A percentile compares a stretch with the other conserved stretches of the same genome.
Conservation (phyloP, 2,113 vertebrate species). For the Eublepharis macularius region DNA sequence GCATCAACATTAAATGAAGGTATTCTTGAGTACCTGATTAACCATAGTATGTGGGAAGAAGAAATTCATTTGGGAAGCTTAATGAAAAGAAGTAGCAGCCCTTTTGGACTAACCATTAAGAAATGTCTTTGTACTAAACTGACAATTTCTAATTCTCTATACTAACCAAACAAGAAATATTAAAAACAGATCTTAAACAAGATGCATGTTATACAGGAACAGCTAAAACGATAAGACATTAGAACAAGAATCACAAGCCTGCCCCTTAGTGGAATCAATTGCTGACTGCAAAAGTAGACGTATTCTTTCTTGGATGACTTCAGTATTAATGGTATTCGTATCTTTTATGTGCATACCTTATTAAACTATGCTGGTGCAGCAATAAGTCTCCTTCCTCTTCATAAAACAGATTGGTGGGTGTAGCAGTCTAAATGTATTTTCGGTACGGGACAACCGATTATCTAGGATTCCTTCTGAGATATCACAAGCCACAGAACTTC, state of each 20-base stretch:
- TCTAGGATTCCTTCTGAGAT: slow-evolving; percentile 90
- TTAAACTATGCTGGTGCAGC: background rate
- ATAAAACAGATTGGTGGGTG: slow-evolving; percentile 90
- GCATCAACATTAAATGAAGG: background rate
- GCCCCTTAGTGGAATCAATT: background rate
- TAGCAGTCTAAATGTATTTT: slow-evolving; percentile 92
- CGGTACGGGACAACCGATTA: slow-evolving; percentile 91
- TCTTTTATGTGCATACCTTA: background rate
- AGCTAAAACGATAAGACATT: background rate
- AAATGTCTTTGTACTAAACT: background rate
- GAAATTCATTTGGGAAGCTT: slow-evolving; percentile 10
- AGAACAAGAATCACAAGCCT: background rate
- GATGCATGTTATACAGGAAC: background rate
- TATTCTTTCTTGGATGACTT: background rate
- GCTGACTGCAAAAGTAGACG: background rate
- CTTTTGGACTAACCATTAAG: background rate
- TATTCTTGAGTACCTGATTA: background rate
- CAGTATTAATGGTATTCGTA: background rate
- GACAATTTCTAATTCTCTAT: background rate
- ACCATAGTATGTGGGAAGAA: background rate
- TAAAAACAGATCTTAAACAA: background rate
- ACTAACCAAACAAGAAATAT: background rate
- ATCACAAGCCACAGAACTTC: slow-evolving; percentile 92
- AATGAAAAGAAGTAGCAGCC: slow-evolving; percentile 12
- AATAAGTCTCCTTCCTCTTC: slow-evolving; percentile 26